Percentiles rank a stretch among this genome's conserved stretches.
Evolutionary conservation across 2,888 invertebrate species (phyloP).

Genomic region (Dimorphilus gyrociliatus): DNA sequence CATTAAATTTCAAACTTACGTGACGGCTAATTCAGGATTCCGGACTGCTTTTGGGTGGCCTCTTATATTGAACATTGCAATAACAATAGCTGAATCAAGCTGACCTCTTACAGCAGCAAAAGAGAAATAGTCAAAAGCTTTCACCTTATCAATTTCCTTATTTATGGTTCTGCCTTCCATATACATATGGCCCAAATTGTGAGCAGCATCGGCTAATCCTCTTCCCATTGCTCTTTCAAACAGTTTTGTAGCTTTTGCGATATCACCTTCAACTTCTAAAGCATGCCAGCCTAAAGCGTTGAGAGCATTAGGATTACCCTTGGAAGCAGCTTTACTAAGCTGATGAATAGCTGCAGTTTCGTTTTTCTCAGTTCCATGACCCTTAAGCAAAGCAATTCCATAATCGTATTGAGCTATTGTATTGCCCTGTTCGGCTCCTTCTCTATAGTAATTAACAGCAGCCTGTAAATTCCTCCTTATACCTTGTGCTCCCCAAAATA

Average conservation of each 20-base stretch:
- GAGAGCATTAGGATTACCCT: conserved; percentile 23
- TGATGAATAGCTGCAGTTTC: conserved; percentile 17
- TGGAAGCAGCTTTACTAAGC: conserved; percentile 20
- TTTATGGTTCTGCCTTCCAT: conserved; percentile 19
- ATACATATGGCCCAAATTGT: conserved; percentile 27
- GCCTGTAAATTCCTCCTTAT: conserved; percentile 26
- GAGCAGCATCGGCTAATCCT: conserved; percentile 24
- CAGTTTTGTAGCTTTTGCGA: conserved; percentile 18
- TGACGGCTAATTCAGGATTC: conserved; percentile 15
- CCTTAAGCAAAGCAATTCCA: conserved; percentile 29
- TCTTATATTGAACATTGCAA: conserved; percentile 20
- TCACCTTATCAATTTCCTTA: conserved; percentile 14
- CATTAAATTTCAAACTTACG: conserved; percentile 14
- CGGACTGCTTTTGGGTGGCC: conserved; percentile 17
- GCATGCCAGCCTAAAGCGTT: conserved; percentile 33
- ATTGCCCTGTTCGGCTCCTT: conserved; percentile 25
- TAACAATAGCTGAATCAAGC: conserved; percentile 21
- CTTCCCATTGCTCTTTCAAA: conserved; percentile 17
- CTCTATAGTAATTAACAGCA: conserved; percentile 25
- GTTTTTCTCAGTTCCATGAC: conserved; percentile 25
- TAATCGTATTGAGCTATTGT: conserved; percentile 28
- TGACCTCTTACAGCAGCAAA: conserved; percentile 22
- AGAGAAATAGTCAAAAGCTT: conserved; percentile 19
- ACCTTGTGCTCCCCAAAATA: conserved; percentile 33
- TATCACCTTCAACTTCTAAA: conserved; percentile 18